These are phyloP conservation scores for Salvelinus namaycush DNA, from an alignment of 2,113 vertebrate species.

Conservation along the genomic window DNA sequence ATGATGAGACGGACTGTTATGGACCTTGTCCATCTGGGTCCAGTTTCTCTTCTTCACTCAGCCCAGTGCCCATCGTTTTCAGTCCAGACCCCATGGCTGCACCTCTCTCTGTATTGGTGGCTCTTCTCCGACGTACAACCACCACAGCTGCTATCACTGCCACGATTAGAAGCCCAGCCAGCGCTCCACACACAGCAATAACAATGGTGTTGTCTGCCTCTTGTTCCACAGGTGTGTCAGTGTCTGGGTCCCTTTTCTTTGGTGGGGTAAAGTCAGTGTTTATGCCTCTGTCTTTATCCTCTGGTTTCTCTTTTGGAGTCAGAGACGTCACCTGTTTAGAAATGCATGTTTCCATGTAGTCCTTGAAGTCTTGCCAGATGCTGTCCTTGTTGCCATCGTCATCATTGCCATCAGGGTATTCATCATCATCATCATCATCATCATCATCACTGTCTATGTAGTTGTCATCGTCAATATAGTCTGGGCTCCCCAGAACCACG, in stretches of 20 bases:
- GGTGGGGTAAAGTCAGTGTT: not conserved
- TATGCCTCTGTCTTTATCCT: rapidly evolving
- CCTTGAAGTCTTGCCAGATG: not conserved
- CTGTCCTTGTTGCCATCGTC: not conserved
- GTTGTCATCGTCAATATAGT: not conserved
- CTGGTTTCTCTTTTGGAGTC: not conserved
- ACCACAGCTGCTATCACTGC: conserved; percentile 24
- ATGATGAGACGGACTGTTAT: not conserved
- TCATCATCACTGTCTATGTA: not conserved
- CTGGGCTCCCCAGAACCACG: conserved; percentile 26
- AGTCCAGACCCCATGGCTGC: not conserved
- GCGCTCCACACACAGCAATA: conserved; percentile 9
- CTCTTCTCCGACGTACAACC: conserved; percentile 12
- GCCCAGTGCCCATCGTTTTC: not conserved
- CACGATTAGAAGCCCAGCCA: conserved; percentile 40
- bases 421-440: not conserved
- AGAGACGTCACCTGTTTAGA: conserved; percentile 54
- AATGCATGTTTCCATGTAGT: conserved; percentile 43
- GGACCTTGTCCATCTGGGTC: not conserved
- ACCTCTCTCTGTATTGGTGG: not conserved
- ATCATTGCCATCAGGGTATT: not conserved
- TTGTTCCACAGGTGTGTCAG: not conserved
- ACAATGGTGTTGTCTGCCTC: not conserved
- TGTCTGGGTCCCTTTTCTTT: not conserved
- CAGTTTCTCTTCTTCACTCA: not conserved